phyloP scores from a whole-genome alignment of 2,797 vertebrate species.

The Spinibarbus caldwelli region DNA sequence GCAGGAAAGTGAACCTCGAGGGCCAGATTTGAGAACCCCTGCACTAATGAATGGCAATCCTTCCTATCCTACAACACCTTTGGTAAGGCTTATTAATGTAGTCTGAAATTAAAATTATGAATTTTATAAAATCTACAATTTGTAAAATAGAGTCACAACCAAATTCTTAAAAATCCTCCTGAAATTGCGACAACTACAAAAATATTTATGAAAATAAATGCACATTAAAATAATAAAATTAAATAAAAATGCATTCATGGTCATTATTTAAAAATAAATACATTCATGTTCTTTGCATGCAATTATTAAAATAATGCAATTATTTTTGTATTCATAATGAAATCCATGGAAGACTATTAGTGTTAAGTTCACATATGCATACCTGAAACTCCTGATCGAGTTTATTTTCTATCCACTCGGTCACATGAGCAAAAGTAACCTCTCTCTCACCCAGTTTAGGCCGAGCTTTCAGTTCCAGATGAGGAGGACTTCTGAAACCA shows the following conservation, averaged over 20 bases:
- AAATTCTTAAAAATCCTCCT: background rate
- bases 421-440: conserved; percentile 94
- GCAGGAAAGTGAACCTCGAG: too few relatives aligned
- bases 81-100: background rate
- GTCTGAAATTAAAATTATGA: background rate
- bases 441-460: conserved; percentile 97
- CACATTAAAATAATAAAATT: background rate
- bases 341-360: background rate
- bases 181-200: background rate
- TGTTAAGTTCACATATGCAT: background rate
- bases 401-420: conserved; percentile 98
- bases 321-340: background rate
- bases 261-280: background rate
- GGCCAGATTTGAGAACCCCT: too few relatives aligned
- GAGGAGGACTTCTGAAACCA: conserved; percentile 93
- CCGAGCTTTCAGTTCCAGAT: conserved; percentile 93
- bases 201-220: background rate
- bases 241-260: too few relatives aligned
- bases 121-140: background rate
- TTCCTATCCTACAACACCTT: too few relatives aligned
- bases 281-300: background rate
- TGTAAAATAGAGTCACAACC: background rate
- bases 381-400: conserved; percentile 99
- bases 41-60: too few relatives aligned
- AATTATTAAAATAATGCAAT: background rate